A percentile compares a stretch with the other conserved stretches of the same genome.
Conservation (phyloP, 2,888 invertebrate genomes). For the Carterocephalus palaemon region DNA sequence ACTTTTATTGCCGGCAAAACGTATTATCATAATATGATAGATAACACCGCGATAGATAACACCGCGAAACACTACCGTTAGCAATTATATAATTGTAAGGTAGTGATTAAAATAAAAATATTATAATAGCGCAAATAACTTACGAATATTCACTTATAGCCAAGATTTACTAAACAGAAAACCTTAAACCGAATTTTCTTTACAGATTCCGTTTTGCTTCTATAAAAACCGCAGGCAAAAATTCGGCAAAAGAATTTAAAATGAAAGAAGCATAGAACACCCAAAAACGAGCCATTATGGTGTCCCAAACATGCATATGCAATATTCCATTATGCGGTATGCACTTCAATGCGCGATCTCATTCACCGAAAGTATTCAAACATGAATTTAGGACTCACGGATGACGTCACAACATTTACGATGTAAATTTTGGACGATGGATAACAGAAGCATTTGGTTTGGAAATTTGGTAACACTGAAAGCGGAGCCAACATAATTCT, state of each 20-base stretch:
- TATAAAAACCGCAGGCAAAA: conserved; percentile 13
- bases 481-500: too few relatives aligned
- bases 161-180: too few relatives aligned
- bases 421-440: conserved; percentile 24
- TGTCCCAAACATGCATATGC: conserved; percentile 25
- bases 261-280: conserved; percentile 20
- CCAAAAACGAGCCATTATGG: conserved; percentile 23
- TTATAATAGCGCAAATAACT: too few relatives aligned
- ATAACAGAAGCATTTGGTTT: conserved; percentile 22
- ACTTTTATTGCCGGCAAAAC: too few relatives aligned
- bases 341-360: conserved; percentile 23
- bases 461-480: conserved; percentile 18
- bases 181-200: too few relatives aligned
- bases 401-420: conserved; percentile 25
- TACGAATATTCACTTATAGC: too few relatives aligned
- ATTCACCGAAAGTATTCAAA: conserved; percentile 24
- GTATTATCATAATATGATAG: too few relatives aligned
- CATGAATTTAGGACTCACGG: conserved; percentile 25
- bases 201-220: conserved; percentile 1
- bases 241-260: conserved; percentile 12
- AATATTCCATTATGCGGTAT: conserved; percentile 24
- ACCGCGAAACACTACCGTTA: too few relatives aligned
- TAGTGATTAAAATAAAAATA: too few relatives aligned
- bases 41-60: too few relatives aligned
- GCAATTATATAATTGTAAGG: too few relatives aligned